Evolutionary conservation across 2,888 invertebrate species (phyloP).

Genomic region (Lithosia quadra): DNA sequence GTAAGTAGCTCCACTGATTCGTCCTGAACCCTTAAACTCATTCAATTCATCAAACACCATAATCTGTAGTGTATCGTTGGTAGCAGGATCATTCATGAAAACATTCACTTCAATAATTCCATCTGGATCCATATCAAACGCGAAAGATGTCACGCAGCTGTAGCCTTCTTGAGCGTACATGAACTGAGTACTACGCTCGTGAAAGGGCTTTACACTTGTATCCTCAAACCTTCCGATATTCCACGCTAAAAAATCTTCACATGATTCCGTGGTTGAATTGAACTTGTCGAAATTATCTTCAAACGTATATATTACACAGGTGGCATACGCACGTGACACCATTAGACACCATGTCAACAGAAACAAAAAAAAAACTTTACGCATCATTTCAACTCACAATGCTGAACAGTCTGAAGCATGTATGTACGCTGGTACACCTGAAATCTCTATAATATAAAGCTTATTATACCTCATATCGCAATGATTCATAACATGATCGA

Average conservation of each 20-base stretch:
- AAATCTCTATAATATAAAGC: slow-evolving; percentile 45
- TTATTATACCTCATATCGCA: slow-evolving; percentile 22
- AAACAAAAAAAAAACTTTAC: slow-evolving; percentile 37
- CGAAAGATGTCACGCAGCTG: slow-evolving; percentile 8
- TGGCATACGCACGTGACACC: slow-evolving; percentile 38
- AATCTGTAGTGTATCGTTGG: background rate
- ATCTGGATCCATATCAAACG: background rate
- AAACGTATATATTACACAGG: slow-evolving; percentile 61
- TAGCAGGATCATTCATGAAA: background rate
- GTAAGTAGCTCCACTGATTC: background rate
- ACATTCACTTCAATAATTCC: slow-evolving; percentile 2
- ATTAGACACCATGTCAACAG: slow-evolving; percentile 16
- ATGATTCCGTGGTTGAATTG: slow-evolving; percentile 53
- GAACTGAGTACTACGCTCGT: slow-evolving; percentile 7
- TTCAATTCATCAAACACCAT: background rate
- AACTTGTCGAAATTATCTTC: slow-evolving; percentile 53
- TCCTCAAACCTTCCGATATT: slow-evolving; percentile 2
- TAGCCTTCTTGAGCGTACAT: background rate
- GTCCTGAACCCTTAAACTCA: background rate
- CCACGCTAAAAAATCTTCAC: slow-evolving; percentile 22
- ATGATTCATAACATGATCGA: slow-evolving; percentile 45
- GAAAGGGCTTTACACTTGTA: background rate
- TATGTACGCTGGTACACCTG: slow-evolving; percentile 38
- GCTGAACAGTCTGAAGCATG: slow-evolving; percentile 35
- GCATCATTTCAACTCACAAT: slow-evolving; percentile 42